Evolutionary conservation across 2,888 invertebrate species (phyloP).

Genomic region (Polia nebulosa): DNA sequence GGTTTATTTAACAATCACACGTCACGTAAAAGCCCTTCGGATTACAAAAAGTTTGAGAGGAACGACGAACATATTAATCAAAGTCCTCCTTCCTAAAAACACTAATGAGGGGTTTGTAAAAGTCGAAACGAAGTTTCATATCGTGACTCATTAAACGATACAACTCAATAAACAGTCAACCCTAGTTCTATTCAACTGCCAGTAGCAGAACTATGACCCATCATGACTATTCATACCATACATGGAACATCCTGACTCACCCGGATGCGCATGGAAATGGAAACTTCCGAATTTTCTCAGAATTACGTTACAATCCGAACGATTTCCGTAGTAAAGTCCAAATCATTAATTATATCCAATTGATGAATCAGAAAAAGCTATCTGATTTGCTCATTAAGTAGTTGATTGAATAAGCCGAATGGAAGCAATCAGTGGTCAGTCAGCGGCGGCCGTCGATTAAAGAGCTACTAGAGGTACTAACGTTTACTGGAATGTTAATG

Average conservation of each 20-base stretch:
- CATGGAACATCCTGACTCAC: conserved; percentile 65
- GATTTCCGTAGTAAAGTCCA: conserved; percentile 72
- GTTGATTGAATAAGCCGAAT: conserved; percentile 74
- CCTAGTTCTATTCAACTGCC: conserved; percentile 14
- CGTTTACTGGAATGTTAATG: conserved; percentile 86
- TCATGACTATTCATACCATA: conserved; percentile 41
- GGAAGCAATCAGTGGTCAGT: conserved; percentile 71
- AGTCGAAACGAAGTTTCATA: background rate
- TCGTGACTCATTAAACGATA: conserved; percentile 9
- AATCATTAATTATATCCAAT: conserved; percentile 68
- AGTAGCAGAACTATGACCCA: conserved; percentile 33
- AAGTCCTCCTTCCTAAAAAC: background rate
- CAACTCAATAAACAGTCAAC: conserved; percentile 2
- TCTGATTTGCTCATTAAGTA: conserved; percentile 74
- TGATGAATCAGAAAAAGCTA: conserved; percentile 74
- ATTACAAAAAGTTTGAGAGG: conserved; percentile 52
- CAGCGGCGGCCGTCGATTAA: conserved; percentile 71
- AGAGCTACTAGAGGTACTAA: conserved; percentile 69
- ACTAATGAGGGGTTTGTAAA: background rate
- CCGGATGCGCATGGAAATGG: conserved; percentile 59
- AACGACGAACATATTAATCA: conserved; percentile 9
- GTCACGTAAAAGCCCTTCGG: conserved; percentile 58
- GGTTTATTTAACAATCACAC: conserved; percentile 63
- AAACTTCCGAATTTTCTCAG: conserved; percentile 70
- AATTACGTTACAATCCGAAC: conserved; percentile 69